These are phyloP conservation scores for Carduelis carduelis DNA, from an alignment of 2,797 vertebrate genomes.

Conservation along the genomic window DNA sequence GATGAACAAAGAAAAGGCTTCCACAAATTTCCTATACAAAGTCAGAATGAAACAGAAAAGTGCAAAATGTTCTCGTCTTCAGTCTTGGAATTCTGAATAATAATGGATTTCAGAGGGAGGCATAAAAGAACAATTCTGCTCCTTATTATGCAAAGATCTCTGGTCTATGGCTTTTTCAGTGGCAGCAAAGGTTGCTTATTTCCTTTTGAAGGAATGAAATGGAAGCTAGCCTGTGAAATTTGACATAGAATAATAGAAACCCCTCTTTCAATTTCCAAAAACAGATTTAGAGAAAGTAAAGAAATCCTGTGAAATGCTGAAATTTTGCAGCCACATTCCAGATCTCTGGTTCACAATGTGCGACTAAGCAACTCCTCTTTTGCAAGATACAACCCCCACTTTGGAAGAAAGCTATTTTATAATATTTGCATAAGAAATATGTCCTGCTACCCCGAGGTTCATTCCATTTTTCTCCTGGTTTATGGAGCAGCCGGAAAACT, in stretches of 20 bases:
- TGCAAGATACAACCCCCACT: neutral
- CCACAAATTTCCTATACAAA: neutral
- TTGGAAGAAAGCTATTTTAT: neutral
- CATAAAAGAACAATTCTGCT: neutral
- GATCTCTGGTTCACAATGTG: neutral
- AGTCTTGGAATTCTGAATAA: neutral
- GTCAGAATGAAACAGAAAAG: neutral
- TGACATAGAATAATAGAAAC: neutral
- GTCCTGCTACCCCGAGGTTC: neutral
- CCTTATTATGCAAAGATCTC: neutral
- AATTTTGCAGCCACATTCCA: neutral
- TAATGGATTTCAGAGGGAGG: neutral
- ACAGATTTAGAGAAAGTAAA: neutral
- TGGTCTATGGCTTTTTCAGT: neutral
- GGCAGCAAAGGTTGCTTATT: neutral
- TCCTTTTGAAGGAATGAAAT: neutral
- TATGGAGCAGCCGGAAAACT: neutral
- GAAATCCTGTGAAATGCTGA: neutral
- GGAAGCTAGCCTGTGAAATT: neutral
- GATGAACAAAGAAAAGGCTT: neutral
- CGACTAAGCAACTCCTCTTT: neutral
- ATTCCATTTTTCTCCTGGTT: neutral
- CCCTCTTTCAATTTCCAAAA: neutral
- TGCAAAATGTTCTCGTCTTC: rapidly evolving
- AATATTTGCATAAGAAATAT: neutral